Base-by-base conservation (phyloP, 2,797 vertebrate species). In the Corythornis leucogaster region DNA sequence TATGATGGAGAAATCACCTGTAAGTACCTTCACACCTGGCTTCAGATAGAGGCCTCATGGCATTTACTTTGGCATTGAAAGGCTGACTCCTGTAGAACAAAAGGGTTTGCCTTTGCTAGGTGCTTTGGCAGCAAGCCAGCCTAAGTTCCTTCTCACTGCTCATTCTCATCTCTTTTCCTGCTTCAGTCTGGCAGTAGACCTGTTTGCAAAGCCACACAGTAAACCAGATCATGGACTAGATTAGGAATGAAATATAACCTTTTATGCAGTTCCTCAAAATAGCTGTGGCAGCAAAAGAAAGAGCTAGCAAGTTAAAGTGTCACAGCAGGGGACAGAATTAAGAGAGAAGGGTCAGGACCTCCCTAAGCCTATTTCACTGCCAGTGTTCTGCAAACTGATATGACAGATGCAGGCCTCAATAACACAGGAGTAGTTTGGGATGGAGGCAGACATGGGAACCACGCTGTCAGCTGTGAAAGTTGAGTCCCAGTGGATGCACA, bases 221-320 rank as follows among this genome's bases (percentile, higher is more conserved):
- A 84, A 92, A 79, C 28, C 48, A 93, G 83, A 94, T 91, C 53
- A 57, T 2, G 24, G 78, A 63, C 57, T 33, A 86, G 93, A 82
- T 88, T 61, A 86, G 14, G 45, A 31, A 28, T 67, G 45, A 63
- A 84, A 94, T 84, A 53, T 12, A 79, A 63, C 48, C 57, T 86
- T 73, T 88, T 79, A 55, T 81, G 31, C 2, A 12, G 63, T 88
- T 95, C 83, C 70, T 86, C 78, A 84, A 78, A 93, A 85, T 8
- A 81, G 33, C 53, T 64, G 45, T 12, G 43, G 53, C 75, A 90
- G 71, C 64, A 92, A 92, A 94, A 79, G 67, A 67, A 79, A 88
- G 43, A 63, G 50, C 19, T 53, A 61, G 59, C n/a, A 69, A 55
- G 63, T 31, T 59, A 30, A 90, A 86, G 48, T 17, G 61, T 42